Evolutionary conservation across 64 coral and sea anemone species (phyloP), one percentile per base, ranked within the genome.

Genomic region (Montipora foliosa): DNA sequence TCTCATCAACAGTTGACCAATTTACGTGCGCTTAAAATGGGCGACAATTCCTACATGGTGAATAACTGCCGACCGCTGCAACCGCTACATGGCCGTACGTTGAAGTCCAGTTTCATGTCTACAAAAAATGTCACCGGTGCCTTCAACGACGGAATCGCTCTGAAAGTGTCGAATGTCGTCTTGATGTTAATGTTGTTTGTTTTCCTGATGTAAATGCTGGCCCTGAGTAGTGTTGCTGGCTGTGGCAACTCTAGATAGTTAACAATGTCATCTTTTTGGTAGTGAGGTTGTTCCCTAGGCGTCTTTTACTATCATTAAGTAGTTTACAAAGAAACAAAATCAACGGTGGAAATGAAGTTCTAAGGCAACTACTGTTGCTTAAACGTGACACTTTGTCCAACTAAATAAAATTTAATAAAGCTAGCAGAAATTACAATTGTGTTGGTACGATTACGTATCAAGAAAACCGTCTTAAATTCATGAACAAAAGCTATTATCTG

Each of bases 1-100:
- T 64, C 3, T 57, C 53, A 57, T 57, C 11, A 8, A 45, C 77
- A 95, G 93, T 51, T 95, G 11, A 11, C 49, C 46, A 69, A 87
- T 67, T 66, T 95, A 24, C 93, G 93, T 64, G 25, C 21, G 47
- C 80, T 95, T 17, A 86, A 90, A 76, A 47, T 19, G 8, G 58
- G 83, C 17, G 76, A 78, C 16, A 29, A 17, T 3, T 44, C 88
- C 1, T 6, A 17, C 0, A 21, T 71, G 6, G 46, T 57, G 5
- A 47, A 93, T 62, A 93, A 88, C 7, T 92, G 16, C 67, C 90
- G 68, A 24, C 68, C 68, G 5, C 2, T 6, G 47, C 17, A 14
- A 2, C 44, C 82, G 82, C 82, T 57, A 1, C 0, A 57, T 57
- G 53, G 3, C 53, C 53, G 53, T 8, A 49, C 8, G 4, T 2